Evolutionary conservation across 2,113 vertebrate genomes (phyloP).

Genomic region (Burhinus oedicnemus): DNA sequence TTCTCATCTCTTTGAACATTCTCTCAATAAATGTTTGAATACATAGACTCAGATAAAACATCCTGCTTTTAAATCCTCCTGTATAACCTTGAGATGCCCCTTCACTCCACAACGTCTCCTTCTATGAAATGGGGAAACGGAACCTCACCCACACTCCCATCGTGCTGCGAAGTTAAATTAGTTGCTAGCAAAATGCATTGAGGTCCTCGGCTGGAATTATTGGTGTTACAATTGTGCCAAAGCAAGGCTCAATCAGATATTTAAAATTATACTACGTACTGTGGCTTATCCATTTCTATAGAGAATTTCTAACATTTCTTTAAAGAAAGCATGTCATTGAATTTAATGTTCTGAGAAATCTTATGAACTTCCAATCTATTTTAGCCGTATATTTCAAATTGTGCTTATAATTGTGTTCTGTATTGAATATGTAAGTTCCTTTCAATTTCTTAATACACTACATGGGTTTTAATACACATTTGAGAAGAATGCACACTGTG

Average conservation of each 20-base stretch:
- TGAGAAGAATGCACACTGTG: conserved; percentile 7
- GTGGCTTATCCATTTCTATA: not conserved
- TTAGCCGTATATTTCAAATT: conserved; percentile 39
- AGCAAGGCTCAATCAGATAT: not conserved
- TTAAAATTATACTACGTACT: not conserved
- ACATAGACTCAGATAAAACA: not conserved
- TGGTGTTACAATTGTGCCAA: conserved; percentile 15
- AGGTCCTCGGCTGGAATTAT: conserved; percentile 1
- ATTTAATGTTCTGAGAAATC: conserved; percentile 28
- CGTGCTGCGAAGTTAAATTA: not conserved
- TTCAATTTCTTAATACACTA: conserved; percentile 8
- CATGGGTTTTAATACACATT: not conserved
- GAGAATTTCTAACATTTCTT: conserved; percentile 33
- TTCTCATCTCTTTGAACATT: not conserved
- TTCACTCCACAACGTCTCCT: not conserved
- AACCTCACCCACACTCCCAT: not conserved
- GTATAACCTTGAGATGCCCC: not conserved
- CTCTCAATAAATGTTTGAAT: not conserved
- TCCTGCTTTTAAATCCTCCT: not conserved
- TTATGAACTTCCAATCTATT: conserved; percentile 21
- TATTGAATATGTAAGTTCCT: conserved; percentile 29
- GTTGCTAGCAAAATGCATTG: not conserved
- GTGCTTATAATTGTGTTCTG: not conserved
- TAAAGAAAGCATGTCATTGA: conserved; percentile 3
- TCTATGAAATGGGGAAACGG: not conserved